A percentile compares a stretch with the other conserved stretches of the same genome.
Evolutionary conservation across 2,797 vertebrate genomes (phyloP).

Genomic region (Ctenopoma kingsleyae): DNA sequence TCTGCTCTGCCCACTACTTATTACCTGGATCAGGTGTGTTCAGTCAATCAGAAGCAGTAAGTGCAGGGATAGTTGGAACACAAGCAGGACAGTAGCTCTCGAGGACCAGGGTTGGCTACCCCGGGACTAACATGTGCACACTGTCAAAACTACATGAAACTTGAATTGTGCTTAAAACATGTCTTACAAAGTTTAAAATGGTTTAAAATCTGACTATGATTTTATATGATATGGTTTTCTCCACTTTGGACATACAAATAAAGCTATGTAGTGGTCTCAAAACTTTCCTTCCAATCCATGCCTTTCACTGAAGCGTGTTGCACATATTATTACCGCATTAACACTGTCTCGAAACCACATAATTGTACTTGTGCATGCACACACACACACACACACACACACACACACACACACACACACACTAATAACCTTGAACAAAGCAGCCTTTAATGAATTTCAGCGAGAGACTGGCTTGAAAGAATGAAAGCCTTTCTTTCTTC

Average conservation of each 20-base stretch:
- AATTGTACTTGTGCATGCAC: constrained; percentile 1
- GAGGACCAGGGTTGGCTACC: too few species aligned
- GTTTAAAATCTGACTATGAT: background rate
- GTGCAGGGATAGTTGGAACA: too few species aligned
- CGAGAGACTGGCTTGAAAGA: constrained; percentile 36
- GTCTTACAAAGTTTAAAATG: background rate
- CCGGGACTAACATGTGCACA: background rate
- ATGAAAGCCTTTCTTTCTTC: constrained; percentile 67
- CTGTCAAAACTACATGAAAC: background rate
- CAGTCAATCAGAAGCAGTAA: too few species aligned
- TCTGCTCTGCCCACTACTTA: too few species aligned
- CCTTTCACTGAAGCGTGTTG: constrained; percentile 24
- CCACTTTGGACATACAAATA: background rate
- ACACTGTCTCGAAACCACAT: constrained; percentile 10
- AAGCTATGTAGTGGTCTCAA: constrained; percentile 18
- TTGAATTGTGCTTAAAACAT: background rate
- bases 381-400: constrained; percentile 40
- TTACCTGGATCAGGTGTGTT: too few species aligned
- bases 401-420: constrained; percentile 26
- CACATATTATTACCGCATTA: constrained; percentile 42
- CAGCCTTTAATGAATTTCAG: constrained; percentile 71
- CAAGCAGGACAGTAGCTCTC: too few species aligned
- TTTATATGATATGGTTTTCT: too few species aligned
- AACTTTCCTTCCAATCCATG: constrained; percentile 23
- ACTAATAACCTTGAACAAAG: constrained; percentile 73